A percentile compares a stretch with the other conserved stretches of the same genome.
These are phyloP conservation scores for Clistopyga incitator DNA, from an alignment of 2,888 invertebrate species.

Conservation along the genomic window DNA sequence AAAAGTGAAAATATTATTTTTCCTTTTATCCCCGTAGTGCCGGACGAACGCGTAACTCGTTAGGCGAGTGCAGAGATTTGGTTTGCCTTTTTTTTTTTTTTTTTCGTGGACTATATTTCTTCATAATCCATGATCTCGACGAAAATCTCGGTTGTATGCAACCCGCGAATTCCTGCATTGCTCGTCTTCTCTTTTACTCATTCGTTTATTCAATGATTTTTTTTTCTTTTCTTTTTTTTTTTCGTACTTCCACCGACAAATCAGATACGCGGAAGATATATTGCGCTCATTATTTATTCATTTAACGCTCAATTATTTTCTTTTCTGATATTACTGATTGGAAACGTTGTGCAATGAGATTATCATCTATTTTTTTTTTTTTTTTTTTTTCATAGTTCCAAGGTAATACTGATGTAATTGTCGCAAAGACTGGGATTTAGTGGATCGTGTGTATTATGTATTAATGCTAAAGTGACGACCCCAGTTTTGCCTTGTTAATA, in stretches of 20 bases:
- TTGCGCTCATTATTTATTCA: slow-evolving; percentile 54
- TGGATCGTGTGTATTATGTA: too few species aligned
- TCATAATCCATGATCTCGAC: slow-evolving; percentile 65
- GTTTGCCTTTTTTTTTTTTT: slow-evolving; percentile 18
- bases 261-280: slow-evolving; percentile 42
- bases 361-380: slow-evolving; percentile 34
- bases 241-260: slow-evolving; percentile 19
- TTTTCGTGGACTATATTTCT: slow-evolving; percentile 53
- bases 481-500: too few species aligned
- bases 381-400: neutral
- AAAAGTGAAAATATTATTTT: slow-evolving; percentile 48
- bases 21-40: slow-evolving; percentile 27
- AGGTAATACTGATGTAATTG: slow-evolving; percentile 31
- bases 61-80: slow-evolving; percentile 30
- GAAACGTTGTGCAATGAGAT: slow-evolving; percentile 39
- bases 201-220: slow-evolving; percentile 43
- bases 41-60: slow-evolving; percentile 44
- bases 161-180: slow-evolving; percentile 54
- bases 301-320: slow-evolving; percentile 52
- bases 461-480: too few species aligned
- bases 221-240: slow-evolving; percentile 41
- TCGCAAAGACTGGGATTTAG: neutral
- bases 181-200: slow-evolving; percentile 15
- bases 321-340: slow-evolving; percentile 34
- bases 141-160: slow-evolving; percentile 57